Percentiles rank a stretch among this genome's conserved stretches.
phyloP scores from a whole-genome alignment of 2,113 vertebrate species.

The Hylia prasina region DNA sequence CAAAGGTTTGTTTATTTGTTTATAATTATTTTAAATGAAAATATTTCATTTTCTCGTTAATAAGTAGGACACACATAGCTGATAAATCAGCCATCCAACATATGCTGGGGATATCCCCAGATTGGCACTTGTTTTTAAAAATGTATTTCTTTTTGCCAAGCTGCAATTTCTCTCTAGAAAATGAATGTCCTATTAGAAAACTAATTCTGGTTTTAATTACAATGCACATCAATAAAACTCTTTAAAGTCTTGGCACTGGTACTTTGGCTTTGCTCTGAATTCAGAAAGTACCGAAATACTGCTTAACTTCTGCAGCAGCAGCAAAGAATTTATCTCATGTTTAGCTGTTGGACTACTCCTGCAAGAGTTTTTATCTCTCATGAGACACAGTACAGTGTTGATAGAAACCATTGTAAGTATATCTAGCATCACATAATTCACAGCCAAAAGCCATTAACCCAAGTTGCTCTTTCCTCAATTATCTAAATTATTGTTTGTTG shows the following conservation, averaged over 20 bases:
- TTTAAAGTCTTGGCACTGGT: background rate
- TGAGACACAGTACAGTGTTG: background rate
- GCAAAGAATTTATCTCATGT: background rate
- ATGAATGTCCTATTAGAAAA: conserved; percentile 28
- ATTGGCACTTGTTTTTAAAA: conserved; percentile 17
- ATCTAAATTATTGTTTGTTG: background rate
- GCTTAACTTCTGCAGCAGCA: background rate
- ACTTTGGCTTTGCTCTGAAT: conserved; percentile 11
- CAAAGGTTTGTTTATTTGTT: conserved; percentile 33
- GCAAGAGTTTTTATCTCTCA: background rate
- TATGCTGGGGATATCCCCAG: conserved; percentile 8
- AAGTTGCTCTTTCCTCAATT: background rate
- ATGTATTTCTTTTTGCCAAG: conserved; percentile 26
- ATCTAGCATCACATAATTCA: background rate
- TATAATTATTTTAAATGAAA: conserved; percentile 33
- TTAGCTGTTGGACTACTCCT: background rate
- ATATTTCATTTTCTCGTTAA: conserved; percentile 46
- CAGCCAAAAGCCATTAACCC: background rate
- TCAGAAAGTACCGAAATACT: background rate
- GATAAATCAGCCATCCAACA: background rate
- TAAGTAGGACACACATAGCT: conserved; percentile 25
- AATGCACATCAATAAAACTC: conserved; percentile 26
- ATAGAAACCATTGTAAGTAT: background rate
- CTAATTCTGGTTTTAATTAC: conserved; percentile 53
- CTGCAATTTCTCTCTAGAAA: conserved; percentile 37